These are phyloP conservation scores for Tetragnatha montana DNA, from an alignment of 2,888 invertebrate genomes.

Conservation along the genomic window DNA sequence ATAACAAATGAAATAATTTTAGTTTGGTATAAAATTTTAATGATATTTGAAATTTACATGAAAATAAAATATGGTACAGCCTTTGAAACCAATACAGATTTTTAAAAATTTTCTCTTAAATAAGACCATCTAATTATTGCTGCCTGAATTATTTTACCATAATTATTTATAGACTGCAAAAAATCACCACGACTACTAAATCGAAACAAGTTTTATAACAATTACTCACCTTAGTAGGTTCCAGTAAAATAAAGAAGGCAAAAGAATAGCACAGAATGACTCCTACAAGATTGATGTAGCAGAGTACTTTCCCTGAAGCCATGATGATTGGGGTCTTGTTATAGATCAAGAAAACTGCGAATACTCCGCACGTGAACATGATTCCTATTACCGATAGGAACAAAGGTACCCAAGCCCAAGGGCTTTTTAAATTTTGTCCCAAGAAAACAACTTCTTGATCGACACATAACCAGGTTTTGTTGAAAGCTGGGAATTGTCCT, in stretches of 20 bases:
- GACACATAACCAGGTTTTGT: conserved; percentile 78
- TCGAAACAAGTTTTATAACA: no score
- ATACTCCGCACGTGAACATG: conserved; percentile 80
- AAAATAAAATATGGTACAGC: no score
- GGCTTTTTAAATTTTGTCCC: conserved; percentile 79
- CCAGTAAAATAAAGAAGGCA: conserved; percentile 83
- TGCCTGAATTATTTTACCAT: no score
- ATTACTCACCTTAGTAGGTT: conserved; percentile 80
- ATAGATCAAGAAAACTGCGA: conserved; percentile 81
- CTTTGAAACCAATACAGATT: no score
- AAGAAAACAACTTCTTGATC: conserved; percentile 81
- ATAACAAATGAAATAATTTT: no score
- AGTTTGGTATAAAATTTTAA: no score
- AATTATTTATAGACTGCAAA: no score
- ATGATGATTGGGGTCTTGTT: conserved; percentile 84
- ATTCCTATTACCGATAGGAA: conserved; percentile 81
- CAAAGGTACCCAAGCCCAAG: conserved; percentile 83
- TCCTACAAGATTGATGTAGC: conserved; percentile 85
- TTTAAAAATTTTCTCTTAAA: no score
- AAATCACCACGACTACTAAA: no score
- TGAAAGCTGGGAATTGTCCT: conserved; percentile 47
- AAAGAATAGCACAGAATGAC: conserved; percentile 83
- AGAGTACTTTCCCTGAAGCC: conserved; percentile 86
- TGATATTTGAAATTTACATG: no score
- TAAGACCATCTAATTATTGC: no score